Percentiles rank a stretch among this genome's conserved stretches.
Evolutionary conservation across 1,140 invertebrate species (phyloP).

Genomic region (Drosophila littoralis): DNA sequence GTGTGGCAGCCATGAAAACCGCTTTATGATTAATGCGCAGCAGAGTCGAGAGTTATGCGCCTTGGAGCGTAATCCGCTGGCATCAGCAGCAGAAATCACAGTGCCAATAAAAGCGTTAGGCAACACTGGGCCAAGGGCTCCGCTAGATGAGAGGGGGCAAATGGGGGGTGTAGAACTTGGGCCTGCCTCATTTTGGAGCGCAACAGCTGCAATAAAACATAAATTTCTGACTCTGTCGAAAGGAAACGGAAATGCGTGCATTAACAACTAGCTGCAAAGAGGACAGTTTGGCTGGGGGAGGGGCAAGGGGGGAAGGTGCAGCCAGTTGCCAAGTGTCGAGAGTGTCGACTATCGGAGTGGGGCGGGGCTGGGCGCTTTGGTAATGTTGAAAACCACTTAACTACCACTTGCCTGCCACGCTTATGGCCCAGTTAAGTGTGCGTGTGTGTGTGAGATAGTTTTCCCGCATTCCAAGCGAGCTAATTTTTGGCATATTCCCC

Average conservation of each 20-base stretch:
- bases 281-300: background rate
- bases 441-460: slow-evolving; percentile 30
- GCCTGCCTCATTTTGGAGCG: slow-evolving; percentile 14
- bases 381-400: slow-evolving; percentile 63
- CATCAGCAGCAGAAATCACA: slow-evolving; percentile 50
- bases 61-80: slow-evolving; percentile 54
- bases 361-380: slow-evolving; percentile 13
- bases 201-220: slow-evolving; percentile 67
- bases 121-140: slow-evolving; percentile 4
- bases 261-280: slow-evolving; percentile 25
- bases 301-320: background rate
- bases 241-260: slow-evolving; percentile 59
- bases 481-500: slow-evolving; percentile 71
- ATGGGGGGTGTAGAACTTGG: background rate
- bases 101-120: slow-evolving; percentile 54
- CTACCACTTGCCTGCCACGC: slow-evolving; percentile 40
- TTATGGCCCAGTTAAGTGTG: slow-evolving; percentile 6
- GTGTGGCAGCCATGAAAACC: slow-evolving; percentile 42
- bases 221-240: slow-evolving; percentile 38
- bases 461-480: slow-evolving; percentile 20
- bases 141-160: background rate
- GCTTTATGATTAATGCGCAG: slow-evolving; percentile 64
- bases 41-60: slow-evolving; percentile 57
- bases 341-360: background rate
- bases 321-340: slow-evolving; percentile 11